Base-by-base conservation (phyloP, 1,140 invertebrate genomes). In the Drosophila neocordata region DNA sequence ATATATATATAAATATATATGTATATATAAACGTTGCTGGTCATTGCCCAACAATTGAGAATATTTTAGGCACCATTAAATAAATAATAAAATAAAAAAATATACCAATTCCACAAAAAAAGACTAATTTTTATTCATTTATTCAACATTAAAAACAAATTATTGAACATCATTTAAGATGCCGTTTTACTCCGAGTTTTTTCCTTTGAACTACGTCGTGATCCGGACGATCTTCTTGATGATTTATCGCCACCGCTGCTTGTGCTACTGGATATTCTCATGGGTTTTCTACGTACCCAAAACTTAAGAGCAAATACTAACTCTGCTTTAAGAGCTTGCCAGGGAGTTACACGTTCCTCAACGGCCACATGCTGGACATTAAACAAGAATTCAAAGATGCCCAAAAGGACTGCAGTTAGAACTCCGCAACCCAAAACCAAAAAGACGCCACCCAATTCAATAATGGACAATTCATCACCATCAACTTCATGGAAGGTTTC, bases 341-440 rank as follows among this genome's bases (percentile, higher is more conserved):
- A 92, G 1, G 93, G 94, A 0, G 94, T 94, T 57, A 95, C 93
- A 93, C 95, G 68, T 92, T 97, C 95, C 70, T 95, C 94, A 3
- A 96, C 94, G 1, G 96, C 95, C 18, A 97, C 94, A 89, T 96
- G 95, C 69, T 95, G 93, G 11, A 97, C 94, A 81, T 97, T 97
- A 96, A 96, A 97, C 0, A 97, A 90, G 79, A 97, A 97, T 92
- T 98, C 97, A 27, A 95, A 92, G 5, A 96, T 92, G 0, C 94
- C 95, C 66, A 97, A 93, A 1, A 95, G 77, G 4, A 95, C 92
- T 0, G 95, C 94, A n/a, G 94, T 92, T 0, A 92, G 79, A 35
- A 95, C 94, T 0, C 96, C 94, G 8, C 92, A 92, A 6, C 94
- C 92, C 1, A 96, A 92, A 0, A 96, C 94, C 0, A 96, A 91